phyloP scores from a whole-genome alignment of 2,888 invertebrate species.

The Acronicta alni region DNA sequence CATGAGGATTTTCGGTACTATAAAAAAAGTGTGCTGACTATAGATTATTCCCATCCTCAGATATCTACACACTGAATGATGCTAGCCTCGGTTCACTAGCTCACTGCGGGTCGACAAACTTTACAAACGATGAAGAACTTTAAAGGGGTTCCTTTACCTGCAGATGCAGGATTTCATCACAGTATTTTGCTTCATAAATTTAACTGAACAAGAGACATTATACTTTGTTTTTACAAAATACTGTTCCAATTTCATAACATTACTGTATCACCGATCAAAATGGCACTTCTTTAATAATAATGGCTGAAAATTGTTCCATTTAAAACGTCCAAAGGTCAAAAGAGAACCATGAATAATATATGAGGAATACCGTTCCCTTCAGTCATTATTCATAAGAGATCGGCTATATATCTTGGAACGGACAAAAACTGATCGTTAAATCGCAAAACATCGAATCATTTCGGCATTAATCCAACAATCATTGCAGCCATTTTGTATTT shows the following conservation, averaged over 20 bases:
- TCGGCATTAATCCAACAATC: conserved; percentile 32
- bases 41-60: too few species aligned
- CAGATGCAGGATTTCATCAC: too few species aligned
- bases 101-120: too few species aligned
- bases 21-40: too few species aligned
- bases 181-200: too few species aligned
- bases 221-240: not conserved
- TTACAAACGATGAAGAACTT: too few species aligned
- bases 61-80: too few species aligned
- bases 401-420: conserved; percentile 19
- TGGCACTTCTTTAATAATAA: conserved; percentile 34
- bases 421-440: conserved; percentile 43
- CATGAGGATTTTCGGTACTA: too few species aligned
- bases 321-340: conserved; percentile 34
- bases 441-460: conserved; percentile 32
- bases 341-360: conserved; percentile 47
- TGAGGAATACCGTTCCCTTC: conserved; percentile 37
- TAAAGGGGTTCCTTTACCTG: too few species aligned
- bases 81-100: too few species aligned
- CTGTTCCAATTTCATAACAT: conserved; percentile 7
- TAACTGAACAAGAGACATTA: not conserved
- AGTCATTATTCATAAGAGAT: conserved; percentile 47
- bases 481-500: conserved; percentile 40
- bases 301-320: conserved; percentile 43
- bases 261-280: conserved; percentile 25